Percentiles rank a stretch among this genome's conserved stretches.
Conservation (phyloP, 2,888 invertebrate species). For the Idaea dimidiata region DNA sequence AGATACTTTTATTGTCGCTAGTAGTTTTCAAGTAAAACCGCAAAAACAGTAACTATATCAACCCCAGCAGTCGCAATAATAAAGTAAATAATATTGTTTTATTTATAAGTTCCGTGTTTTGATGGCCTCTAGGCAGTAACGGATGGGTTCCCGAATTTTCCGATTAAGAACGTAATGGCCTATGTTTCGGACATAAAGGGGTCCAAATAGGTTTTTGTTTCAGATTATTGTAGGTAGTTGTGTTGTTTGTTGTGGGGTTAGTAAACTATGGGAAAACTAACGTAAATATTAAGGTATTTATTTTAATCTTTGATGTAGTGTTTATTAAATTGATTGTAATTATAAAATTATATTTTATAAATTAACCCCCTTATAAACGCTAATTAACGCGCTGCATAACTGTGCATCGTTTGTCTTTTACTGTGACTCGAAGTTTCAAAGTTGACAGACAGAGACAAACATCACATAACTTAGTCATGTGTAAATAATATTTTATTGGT, state of each 20-base stretch:
- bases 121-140: constrained; percentile 16
- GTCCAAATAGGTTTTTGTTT: neutral
- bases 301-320: too few relatives aligned
- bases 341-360: too few relatives aligned
- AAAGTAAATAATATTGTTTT: constrained; percentile 19
- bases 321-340: too few relatives aligned
- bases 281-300: too few relatives aligned
- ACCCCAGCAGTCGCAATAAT: constrained; percentile 18
- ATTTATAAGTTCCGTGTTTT: constrained; percentile 17
- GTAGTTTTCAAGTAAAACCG: neutral
- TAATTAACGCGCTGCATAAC: too few relatives aligned
- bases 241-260: neutral
- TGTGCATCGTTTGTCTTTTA: too few relatives aligned
- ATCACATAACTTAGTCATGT: too few relatives aligned
- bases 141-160: constrained; percentile 6
- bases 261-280: neutral
- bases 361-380: too few relatives aligned
- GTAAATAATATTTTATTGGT: too few relatives aligned
- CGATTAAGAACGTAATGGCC: constrained; percentile 9
- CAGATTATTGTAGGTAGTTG: neutral
- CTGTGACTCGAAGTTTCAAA: too few relatives aligned
- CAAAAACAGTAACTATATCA: constrained; percentile 15
- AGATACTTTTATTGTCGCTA: neutral
- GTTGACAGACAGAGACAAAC: too few relatives aligned
- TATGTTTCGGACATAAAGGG: neutral